Conservation (phyloP, 2,888 invertebrate genomes). For the Rhorus exstirpatorius region DNA sequence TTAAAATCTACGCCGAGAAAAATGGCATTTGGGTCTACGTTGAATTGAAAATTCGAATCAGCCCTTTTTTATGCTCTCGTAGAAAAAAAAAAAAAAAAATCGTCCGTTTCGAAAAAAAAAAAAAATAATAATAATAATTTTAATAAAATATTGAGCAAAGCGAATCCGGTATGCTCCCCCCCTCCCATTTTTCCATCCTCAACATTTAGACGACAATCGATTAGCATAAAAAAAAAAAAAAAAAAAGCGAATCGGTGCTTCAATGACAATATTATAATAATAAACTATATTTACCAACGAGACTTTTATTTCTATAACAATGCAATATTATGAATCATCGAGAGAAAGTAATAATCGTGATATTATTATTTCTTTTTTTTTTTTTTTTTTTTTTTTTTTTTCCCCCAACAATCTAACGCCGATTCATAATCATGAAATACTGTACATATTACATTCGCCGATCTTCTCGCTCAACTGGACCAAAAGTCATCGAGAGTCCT, state of each 20-base stretch:
- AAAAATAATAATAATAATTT: slow-evolving; percentile 13
- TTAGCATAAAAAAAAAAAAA: slow-evolving; percentile 20
- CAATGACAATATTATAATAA: slow-evolving; percentile 73
- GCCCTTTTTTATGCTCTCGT: slow-evolving; percentile 15
- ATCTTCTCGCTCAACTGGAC: slow-evolving; percentile 58
- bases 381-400: slow-evolving; percentile 45
- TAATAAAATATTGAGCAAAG: not conserved
- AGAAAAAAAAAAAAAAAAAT: slow-evolving; percentile 22
- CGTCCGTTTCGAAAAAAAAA: slow-evolving; percentile 5
- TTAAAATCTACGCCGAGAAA: slow-evolving; percentile 35
- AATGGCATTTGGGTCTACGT: slow-evolving; percentile 55
- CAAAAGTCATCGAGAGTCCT: slow-evolving; percentile 32
- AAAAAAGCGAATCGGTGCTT: slow-evolving; percentile 58
- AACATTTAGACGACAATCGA: slow-evolving; percentile 31
- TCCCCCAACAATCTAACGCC: slow-evolving; percentile 81
- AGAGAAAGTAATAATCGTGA: slow-evolving; percentile 78
- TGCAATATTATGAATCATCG: slow-evolving; percentile 75
- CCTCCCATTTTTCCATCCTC: slow-evolving; percentile 29
- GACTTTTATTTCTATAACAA: slow-evolving; percentile 81
- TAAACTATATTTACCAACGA: slow-evolving; percentile 78
- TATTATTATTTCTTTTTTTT: slow-evolving; percentile 69
- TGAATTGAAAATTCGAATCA: slow-evolving; percentile 7
- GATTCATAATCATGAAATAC: slow-evolving; percentile 83
- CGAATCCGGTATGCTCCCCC: not conserved
- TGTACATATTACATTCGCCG: slow-evolving; percentile 83